Percentiles rank a stretch among this genome's conserved stretches.
phyloP scores from a whole-genome alignment of 2,888 invertebrate species.

The Dorcus parallelipipedus region DNA sequence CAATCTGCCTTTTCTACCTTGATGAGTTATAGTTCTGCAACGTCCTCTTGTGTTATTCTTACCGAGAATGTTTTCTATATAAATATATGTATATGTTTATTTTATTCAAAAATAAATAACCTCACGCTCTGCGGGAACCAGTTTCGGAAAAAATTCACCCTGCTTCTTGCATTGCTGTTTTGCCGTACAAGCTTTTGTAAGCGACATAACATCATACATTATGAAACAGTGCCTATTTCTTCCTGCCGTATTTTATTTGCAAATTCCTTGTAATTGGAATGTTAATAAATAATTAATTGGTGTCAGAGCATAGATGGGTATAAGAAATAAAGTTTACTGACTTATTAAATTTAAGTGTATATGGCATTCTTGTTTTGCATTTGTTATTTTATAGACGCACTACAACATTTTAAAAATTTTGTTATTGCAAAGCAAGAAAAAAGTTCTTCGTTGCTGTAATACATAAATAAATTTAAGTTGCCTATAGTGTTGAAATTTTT shows the following conservation, averaged over 20 bases:
- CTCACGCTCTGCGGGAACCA: constrained; percentile 33
- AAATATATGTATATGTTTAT: constrained; percentile 39
- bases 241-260: background rate
- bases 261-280: background rate
- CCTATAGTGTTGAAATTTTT: too few species aligned
- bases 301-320: too few species aligned
- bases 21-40: constrained; percentile 33
- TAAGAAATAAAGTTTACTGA: too few species aligned
- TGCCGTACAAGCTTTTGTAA: background rate
- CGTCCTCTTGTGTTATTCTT: constrained; percentile 26
- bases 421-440: too few species aligned
- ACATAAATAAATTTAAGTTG: too few species aligned
- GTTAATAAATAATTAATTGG: too few species aligned
- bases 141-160: constrained; percentile 35
- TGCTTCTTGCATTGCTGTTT: constrained; percentile 17
- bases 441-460: too few species aligned
- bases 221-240: background rate
- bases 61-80: constrained; percentile 36
- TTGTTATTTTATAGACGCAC: too few species aligned
- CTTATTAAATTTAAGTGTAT: too few species aligned
- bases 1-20: constrained; percentile 17
- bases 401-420: too few species aligned
- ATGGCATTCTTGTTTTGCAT: too few species aligned
- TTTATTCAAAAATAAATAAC: constrained; percentile 40
- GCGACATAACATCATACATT: background rate